These are phyloP conservation scores for Calyptomena viridis DNA, from an alignment of 2,113 vertebrate species.

Conservation along the genomic window DNA sequence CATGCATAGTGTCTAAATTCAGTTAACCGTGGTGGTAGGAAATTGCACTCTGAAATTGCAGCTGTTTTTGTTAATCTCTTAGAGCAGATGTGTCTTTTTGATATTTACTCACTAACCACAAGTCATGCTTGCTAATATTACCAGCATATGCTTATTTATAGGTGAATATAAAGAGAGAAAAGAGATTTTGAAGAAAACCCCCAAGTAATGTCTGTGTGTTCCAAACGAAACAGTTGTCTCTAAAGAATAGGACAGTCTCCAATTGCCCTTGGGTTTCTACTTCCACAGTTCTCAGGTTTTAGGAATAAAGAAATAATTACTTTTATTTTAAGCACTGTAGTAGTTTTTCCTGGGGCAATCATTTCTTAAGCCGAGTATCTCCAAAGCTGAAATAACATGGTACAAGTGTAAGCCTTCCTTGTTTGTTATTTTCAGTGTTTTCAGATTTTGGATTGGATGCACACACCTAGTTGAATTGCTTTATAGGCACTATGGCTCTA, in stretches of 20 bases:
- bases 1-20: background rate
- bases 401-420: background rate
- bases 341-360: background rate
- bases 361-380: background rate
- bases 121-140: background rate
- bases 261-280: background rate
- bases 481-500: background rate
- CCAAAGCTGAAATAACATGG: background rate
- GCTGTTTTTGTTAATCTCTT: background rate
- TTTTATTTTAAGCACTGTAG: background rate
- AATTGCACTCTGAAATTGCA: background rate
- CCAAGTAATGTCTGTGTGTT: background rate
- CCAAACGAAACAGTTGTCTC: background rate
- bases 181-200: background rate
- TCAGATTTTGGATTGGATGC: background rate
- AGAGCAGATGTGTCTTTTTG: background rate
- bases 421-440: background rate
- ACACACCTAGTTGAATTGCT: background rate
- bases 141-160: background rate
- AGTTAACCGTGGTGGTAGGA: background rate
- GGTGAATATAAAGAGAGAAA: background rate
- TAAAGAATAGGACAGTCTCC: background rate
- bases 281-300: background rate
- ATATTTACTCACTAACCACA: background rate
- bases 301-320: background rate